phyloP scores from a whole-genome alignment of 2,888 invertebrate species.

The Dysmachus trigonus region DNA sequence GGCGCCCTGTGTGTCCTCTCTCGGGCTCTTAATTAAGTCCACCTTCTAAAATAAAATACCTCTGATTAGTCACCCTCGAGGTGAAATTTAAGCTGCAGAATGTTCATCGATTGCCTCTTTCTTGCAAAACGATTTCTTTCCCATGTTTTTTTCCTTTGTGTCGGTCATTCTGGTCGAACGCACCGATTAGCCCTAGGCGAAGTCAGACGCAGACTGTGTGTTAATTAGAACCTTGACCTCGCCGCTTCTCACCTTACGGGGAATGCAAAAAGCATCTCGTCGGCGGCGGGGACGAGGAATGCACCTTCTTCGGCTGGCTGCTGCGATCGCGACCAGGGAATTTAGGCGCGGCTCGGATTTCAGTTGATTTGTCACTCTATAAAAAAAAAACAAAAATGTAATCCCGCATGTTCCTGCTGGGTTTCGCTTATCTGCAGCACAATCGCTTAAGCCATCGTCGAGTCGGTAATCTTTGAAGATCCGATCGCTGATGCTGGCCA shows the following conservation, averaged over 20 bases:
- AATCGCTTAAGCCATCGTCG: neutral
- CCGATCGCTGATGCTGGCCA: neutral
- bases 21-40: neutral
- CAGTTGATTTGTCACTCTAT: neutral
- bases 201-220: constrained; percentile 9
- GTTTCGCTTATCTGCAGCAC: neutral
- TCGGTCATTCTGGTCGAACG: constrained; percentile 12
- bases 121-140: neutral
- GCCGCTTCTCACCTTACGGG: neutral
- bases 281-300: neutral
- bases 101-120: neutral
- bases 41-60: neutral
- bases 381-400: neutral
- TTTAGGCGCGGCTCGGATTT: neutral
- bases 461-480: constrained; percentile 9
- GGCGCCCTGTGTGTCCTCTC: neutral
- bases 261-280: neutral
- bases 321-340: neutral
- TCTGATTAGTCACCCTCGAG: neutral
- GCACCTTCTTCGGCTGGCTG: no score
- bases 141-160: neutral
- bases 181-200: constrained; percentile 1
- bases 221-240: constrained; percentile 28
- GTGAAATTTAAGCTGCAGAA: neutral
- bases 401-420: neutral